Evolutionary conservation across 2,113 vertebrate species (phyloP).

Genomic region (Athene noctua): DNA sequence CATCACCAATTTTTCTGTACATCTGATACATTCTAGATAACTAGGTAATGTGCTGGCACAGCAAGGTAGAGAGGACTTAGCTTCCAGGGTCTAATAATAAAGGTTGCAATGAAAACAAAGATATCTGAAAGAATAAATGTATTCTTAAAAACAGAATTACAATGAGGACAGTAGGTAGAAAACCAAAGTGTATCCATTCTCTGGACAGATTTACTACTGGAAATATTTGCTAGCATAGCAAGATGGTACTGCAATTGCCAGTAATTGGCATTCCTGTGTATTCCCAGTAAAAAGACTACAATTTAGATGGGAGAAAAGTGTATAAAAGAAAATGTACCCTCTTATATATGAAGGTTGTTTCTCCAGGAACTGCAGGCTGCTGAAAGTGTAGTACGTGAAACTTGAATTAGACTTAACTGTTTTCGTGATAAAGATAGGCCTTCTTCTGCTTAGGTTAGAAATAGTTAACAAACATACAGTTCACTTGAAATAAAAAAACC

Average conservation of each 20-base stretch:
- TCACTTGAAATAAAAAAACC: not conserved
- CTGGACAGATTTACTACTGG: not conserved
- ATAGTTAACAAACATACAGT: not conserved
- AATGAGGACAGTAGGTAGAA: not conserved
- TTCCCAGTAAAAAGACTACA: not conserved
- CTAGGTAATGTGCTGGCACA: not conserved
- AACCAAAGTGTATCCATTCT: conserved; percentile 14
- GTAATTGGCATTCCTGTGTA: not conserved
- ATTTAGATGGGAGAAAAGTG: not conserved
- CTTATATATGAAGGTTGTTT: not conserved
- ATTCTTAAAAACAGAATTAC: not conserved
- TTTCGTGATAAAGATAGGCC: not conserved
- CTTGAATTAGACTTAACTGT: not conserved
- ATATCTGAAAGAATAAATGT: conserved; percentile 8
- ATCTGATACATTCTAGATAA: not conserved
- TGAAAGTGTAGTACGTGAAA: not conserved
- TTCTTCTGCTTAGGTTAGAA: not conserved
- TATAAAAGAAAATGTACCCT: not conserved
- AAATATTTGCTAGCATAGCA: conserved; percentile 9
- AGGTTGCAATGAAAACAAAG: conserved; percentile 8
- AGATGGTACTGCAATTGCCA: not conserved
- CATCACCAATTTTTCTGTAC: not conserved
- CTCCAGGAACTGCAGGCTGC: not conserved
- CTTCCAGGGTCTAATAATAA: conserved; percentile 23
- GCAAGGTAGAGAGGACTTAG: not conserved